Evolutionary conservation across 1,140 invertebrate species (phyloP).

Genomic region (Bombus cullumanus): DNA sequence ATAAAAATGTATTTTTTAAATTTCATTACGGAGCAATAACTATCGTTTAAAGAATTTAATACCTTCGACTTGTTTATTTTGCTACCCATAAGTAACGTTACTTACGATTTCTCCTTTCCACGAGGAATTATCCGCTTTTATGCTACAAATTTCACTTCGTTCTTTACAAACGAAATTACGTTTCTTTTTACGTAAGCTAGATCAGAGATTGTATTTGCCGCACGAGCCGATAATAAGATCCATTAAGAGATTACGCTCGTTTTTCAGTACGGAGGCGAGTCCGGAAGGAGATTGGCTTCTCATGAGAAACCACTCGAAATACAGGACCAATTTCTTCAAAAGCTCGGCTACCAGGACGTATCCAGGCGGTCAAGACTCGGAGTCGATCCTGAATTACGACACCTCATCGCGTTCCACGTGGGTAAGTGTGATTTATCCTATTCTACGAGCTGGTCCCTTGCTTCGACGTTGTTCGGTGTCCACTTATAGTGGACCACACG

Average conservation of each 20-base stretch:
- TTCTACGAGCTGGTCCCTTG: background rate
- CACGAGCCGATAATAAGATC: slow-evolving; percentile 31
- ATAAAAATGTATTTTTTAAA: too few relatives aligned
- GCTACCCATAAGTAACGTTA: too few relatives aligned
- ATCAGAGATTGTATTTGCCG: background rate
- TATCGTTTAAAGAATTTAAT: too few relatives aligned
- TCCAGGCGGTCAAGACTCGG: slow-evolving; percentile 85
- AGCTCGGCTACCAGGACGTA: slow-evolving; percentile 84
- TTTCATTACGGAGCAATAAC: too few relatives aligned
- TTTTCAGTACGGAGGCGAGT: slow-evolving; percentile 84
- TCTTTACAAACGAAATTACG: background rate
- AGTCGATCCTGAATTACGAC: slow-evolving; percentile 86
- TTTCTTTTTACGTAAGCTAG: background rate
- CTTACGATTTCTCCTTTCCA: background rate
- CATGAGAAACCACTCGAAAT: slow-evolving; percentile 85
- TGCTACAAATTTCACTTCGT: background rate
- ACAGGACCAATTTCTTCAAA: slow-evolving; percentile 86
- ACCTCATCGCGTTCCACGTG: slow-evolving; percentile 85
- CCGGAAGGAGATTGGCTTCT: slow-evolving; percentile 83
- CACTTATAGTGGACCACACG: too few relatives aligned
- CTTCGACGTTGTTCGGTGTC: background rate
- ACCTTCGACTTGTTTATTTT: too few relatives aligned
- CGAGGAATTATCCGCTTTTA: background rate
- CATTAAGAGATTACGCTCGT: slow-evolving; percentile 39
- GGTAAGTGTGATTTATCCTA: slow-evolving; percentile 73